These are phyloP conservation scores for Rosalia funebris DNA, from an alignment of 2,888 invertebrate genomes.

Conservation along the genomic window DNA sequence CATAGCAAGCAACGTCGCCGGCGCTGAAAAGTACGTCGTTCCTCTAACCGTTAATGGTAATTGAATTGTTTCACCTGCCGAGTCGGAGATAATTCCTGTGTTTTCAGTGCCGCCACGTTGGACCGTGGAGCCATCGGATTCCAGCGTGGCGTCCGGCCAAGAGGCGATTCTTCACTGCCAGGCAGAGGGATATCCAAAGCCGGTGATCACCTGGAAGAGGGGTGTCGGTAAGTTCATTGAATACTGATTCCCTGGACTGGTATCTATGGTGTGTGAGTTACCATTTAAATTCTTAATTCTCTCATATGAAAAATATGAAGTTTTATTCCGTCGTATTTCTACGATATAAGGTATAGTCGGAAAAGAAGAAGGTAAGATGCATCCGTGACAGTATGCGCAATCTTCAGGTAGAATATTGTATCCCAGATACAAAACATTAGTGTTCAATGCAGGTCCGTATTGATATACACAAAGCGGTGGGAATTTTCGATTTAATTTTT, in stretches of 20 bases:
- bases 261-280: neutral
- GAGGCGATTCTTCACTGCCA: conserved; percentile 88
- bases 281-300: neutral
- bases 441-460: too few relatives aligned
- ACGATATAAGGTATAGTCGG: neutral
- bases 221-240: conserved; percentile 83
- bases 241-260: too few relatives aligned
- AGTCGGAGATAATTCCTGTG: neutral
- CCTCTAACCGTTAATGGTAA: conserved; percentile 85
- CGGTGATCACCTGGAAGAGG: conserved; percentile 88
- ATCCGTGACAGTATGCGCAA: too few relatives aligned
- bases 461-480: too few relatives aligned
- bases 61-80: conserved; percentile 24
- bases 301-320: too few relatives aligned
- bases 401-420: too few relatives aligned
- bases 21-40: conserved; percentile 79
- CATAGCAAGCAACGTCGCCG: conserved; percentile 88
- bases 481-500: too few relatives aligned
- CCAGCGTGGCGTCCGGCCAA: conserved; percentile 84
- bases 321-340: neutral
- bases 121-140: conserved; percentile 85
- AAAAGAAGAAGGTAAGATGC: neutral
- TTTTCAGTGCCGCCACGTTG: conserved; percentile 86
- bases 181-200: conserved; percentile 92
- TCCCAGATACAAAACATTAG: too few relatives aligned